Evolutionary conservation across 2,797 vertebrate genomes (phyloP).

Genomic region (Schizopygopsis malacanthus): DNA sequence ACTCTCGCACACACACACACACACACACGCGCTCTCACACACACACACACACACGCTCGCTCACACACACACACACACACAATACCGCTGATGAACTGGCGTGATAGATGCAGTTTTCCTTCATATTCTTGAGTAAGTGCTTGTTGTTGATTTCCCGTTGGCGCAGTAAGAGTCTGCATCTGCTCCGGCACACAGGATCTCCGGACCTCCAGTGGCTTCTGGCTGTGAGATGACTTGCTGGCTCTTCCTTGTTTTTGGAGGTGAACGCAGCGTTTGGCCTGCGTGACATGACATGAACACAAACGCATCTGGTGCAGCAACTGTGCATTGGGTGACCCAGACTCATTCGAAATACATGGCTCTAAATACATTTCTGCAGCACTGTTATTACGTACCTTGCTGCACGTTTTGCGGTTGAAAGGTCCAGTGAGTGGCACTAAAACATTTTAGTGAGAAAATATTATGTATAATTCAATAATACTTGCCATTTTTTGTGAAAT

Average conservation of each 20-base stretch:
- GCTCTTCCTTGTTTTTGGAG: background rate
- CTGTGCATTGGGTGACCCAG: background rate
- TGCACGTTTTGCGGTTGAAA: no score
- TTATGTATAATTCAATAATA: background rate
- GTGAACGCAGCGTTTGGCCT: background rate
- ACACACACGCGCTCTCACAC: background rate
- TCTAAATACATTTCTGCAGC: no score
- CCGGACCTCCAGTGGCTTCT: slow-evolving; percentile 12
- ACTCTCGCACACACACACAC: background rate
- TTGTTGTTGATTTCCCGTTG: slow-evolving; percentile 9
- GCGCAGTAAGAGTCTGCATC: background rate
- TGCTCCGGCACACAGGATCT: slow-evolving; percentile 12
- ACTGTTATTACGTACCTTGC: no score
- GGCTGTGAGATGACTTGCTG: slow-evolving; percentile 18
- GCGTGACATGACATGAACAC: background rate
- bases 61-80: background rate
- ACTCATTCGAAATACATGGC: no score
- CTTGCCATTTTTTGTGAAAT: background rate
- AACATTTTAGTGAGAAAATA: background rate
- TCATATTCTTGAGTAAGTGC: slow-evolving; percentile 22
- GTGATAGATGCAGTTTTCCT: slow-evolving; percentile 29
- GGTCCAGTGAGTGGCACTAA: no score
- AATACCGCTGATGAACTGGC: slow-evolving; percentile 28
- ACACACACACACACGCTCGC: background rate
- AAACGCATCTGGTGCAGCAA: background rate